These are phyloP conservation scores for Rhyacophila evoluta DNA, from an alignment of 2,888 invertebrate genomes.

Conservation along the genomic window DNA sequence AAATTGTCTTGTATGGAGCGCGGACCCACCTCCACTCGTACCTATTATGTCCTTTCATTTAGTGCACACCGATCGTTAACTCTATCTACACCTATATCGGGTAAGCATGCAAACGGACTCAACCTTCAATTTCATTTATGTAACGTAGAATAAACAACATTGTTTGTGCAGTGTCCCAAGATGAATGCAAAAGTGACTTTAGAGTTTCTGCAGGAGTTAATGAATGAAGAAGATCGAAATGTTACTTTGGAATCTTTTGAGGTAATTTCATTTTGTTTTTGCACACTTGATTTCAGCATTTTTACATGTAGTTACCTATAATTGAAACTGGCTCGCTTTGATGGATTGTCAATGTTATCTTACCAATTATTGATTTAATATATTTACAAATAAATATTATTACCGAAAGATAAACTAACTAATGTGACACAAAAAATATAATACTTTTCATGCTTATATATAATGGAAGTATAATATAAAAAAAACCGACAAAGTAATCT, in stretches of 20 bases:
- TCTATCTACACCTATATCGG: neutral
- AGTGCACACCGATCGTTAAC: constrained; percentile 34
- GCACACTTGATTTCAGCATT: too few relatives aligned
- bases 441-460: too few relatives aligned
- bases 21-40: constrained; percentile 24
- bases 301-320: too few relatives aligned
- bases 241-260: constrained; percentile 70
- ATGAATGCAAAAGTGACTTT: constrained; percentile 62
- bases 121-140: constrained; percentile 9
- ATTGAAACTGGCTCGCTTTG: too few relatives aligned
- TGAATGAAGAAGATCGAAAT: constrained; percentile 70
- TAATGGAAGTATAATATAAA: too few relatives aligned
- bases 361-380: too few relatives aligned
- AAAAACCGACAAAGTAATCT: too few relatives aligned
- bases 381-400: too few relatives aligned
- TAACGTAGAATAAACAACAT: neutral
- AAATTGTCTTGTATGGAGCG: constrained; percentile 43
- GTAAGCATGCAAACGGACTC: constrained; percentile 1
- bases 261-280: too few relatives aligned
- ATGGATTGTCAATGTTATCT: too few relatives aligned
- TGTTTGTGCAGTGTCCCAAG: neutral
- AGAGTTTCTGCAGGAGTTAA: constrained; percentile 69
- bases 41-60: constrained; percentile 3
- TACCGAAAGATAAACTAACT: too few relatives aligned
- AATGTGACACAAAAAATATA: too few relatives aligned